phyloP scores from a whole-genome alignment of 1,140 invertebrate species.

The Sinella curviseta region DNA sequence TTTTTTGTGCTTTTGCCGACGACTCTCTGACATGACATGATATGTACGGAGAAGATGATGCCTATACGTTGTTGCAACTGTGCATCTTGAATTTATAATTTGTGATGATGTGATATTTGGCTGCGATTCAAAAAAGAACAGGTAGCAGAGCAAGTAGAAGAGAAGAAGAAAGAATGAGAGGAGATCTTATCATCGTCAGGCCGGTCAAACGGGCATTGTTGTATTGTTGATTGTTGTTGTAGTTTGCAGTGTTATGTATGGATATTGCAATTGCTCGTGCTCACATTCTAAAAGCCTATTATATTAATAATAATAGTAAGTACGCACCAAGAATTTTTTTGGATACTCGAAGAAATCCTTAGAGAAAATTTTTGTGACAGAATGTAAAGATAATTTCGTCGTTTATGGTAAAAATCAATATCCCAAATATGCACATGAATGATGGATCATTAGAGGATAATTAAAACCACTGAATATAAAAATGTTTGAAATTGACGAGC shows the following conservation, averaged over 20 bases:
- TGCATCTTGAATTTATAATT: conserved; percentile 11
- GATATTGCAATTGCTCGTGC: background rate
- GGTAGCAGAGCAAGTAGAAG: background rate
- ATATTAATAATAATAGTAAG: too few relatives aligned
- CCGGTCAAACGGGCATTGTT: background rate
- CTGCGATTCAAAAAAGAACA: conserved; percentile 11
- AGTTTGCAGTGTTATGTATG: background rate
- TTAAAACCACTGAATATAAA: too few relatives aligned
- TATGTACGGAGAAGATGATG: background rate
- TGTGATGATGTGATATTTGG: conserved; percentile 5
- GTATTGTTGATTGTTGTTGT: too few relatives aligned
- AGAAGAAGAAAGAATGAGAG: background rate
- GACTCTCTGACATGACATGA: background rate
- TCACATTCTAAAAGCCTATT: background rate
- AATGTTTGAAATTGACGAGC: too few relatives aligned
- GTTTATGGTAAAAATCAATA: too few relatives aligned
- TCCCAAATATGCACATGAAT: too few relatives aligned
- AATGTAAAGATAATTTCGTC: too few relatives aligned
- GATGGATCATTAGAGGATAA: too few relatives aligned
- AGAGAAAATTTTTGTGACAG: too few relatives aligned
- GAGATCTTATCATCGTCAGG: background rate
- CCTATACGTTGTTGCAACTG: background rate
- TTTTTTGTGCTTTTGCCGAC: background rate
- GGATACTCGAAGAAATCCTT: too few relatives aligned
- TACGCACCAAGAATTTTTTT: too few relatives aligned